Conservation (phyloP, 2,888 invertebrate genomes). For the Elmis aenea region DNA sequence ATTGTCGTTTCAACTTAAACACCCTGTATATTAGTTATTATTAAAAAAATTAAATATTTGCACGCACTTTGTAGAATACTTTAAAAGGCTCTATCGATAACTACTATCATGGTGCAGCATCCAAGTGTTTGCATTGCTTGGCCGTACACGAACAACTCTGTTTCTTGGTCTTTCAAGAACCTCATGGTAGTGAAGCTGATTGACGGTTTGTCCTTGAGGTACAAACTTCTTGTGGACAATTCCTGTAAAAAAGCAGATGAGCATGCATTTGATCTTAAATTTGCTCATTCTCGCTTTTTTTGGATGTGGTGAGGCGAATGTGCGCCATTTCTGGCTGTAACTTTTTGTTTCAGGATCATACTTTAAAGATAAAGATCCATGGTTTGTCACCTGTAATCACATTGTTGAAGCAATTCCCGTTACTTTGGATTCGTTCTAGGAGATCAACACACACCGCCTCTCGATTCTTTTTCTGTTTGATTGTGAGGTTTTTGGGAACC, state of each 20-base stretch:
- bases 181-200: background rate
- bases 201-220: constrained; percentile 4
- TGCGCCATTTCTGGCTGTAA: background rate
- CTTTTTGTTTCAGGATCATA: constrained; percentile 1
- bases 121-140: background rate
- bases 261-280: background rate
- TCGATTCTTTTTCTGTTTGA: constrained; percentile 13
- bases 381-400: constrained; percentile 16
- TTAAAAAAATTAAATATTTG: too few species aligned
- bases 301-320: constrained; percentile 1
- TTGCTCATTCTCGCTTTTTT: constrained; percentile 2
- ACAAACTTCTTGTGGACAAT: constrained; percentile 19
- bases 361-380: too few species aligned
- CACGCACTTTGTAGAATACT: too few species aligned
- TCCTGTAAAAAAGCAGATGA: constrained; percentile 6
- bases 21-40: too few species aligned
- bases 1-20: too few species aligned
- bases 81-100: too few species aligned
- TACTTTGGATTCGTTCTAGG: constrained; percentile 10
- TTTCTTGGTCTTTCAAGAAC: background rate
- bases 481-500: constrained; percentile 21
- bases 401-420: constrained; percentile 6
- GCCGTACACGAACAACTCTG: constrained; percentile 1
- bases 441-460: constrained; percentile 11
- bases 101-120: constrained; percentile 1